Base-by-base conservation (phyloP, 2,888 invertebrate genomes). In the Uloborus plumipes region DNA sequence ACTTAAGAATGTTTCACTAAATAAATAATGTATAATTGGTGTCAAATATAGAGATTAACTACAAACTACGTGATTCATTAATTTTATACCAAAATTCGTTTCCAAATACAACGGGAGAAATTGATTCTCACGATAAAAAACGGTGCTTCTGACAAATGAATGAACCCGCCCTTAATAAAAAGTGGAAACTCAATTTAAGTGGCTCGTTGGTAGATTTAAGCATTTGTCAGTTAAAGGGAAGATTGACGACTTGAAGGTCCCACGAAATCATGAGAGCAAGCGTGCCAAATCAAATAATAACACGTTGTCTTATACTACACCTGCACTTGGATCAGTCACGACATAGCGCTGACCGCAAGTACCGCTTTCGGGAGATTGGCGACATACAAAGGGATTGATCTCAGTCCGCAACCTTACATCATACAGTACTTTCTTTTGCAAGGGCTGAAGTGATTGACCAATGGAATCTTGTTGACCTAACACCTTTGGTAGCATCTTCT, bases 241-340 rank as follows among this genome's bases (percentile, higher is more conserved):
- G 77, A 77, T 77, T 77, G 71, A 77, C 77, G 77, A 77, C 70
- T 77, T 59, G 55, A 62, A 77, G 77, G 70, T 71, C 71, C 53
- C 62, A 61, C 22, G 51, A 64, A 47, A 20, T 59, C 59, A 67
- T 50, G 66, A 51, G 75, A 75, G 77, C 77, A 71, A 50, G 62
- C 77, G 70, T 62, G 70, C 59, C 69, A 77, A 77, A 77, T 77
- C 77, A 77, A 71, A 77, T 77, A 77, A 77, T 77, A 77, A 77
- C 58, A 77, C 65, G 77, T 77, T 77, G 77, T 77, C 77, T 77
- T 20, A 31, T 47, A n/a, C 47, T 75, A 75, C 75, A 75, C 75
- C 75, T 75, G 75, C 55, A 49, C 55, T 62, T 76, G 69, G 50
- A 62, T 39, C 62, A 76, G 76, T 76, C 76, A 77, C 77, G 77